Conservation (phyloP, 2,113 vertebrate genomes). For the Cyphomyrus plagiostoma region DNA sequence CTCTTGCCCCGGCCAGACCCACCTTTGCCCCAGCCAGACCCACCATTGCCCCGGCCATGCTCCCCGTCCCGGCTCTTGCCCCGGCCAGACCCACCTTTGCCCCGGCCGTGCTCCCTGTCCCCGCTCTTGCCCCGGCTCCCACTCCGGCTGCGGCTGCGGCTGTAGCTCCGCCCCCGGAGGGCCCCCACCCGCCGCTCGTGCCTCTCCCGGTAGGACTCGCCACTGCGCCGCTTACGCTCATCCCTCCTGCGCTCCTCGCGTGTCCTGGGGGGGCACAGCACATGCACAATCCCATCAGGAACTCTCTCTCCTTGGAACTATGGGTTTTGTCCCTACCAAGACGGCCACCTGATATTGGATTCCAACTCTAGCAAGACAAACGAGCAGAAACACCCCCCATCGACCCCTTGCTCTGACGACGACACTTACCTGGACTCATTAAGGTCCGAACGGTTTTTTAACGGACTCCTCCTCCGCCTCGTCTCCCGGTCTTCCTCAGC, state of each 20-base stretch:
- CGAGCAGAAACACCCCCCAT: neutral
- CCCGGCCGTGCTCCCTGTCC: slow-evolving; percentile 66
- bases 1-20: neutral
- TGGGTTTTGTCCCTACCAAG: neutral
- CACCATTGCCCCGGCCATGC: slow-evolving; percentile 60
- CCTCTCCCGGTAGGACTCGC: slow-evolving; percentile 82
- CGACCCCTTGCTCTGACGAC: neutral
- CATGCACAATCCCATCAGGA: neutral
- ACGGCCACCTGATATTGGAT: neutral
- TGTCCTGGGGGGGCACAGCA: slow-evolving; percentile 50
- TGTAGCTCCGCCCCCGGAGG: slow-evolving; percentile 69
- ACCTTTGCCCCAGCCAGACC: too few relatives aligned
- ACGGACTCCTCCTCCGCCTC: slow-evolving; percentile 88
- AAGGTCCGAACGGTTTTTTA: slow-evolving; percentile 78
- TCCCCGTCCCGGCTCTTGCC: slow-evolving; percentile 46
- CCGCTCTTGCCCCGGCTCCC: slow-evolving; percentile 60
- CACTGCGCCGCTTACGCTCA: slow-evolving; percentile 87
- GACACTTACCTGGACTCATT: slow-evolving; percentile 78
- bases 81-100: slow-evolving; percentile 16
- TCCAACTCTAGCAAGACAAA: neutral
- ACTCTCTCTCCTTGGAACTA: neutral
- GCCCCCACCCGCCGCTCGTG: slow-evolving; percentile 70
- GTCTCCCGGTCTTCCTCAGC: slow-evolving; percentile 81
- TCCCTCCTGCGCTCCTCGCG: slow-evolving; percentile 87
- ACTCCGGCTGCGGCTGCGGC: slow-evolving; percentile 63